Evolutionary conservation across 2,888 invertebrate genomes (phyloP).

Genomic region (Protophormia terraenovae): DNA sequence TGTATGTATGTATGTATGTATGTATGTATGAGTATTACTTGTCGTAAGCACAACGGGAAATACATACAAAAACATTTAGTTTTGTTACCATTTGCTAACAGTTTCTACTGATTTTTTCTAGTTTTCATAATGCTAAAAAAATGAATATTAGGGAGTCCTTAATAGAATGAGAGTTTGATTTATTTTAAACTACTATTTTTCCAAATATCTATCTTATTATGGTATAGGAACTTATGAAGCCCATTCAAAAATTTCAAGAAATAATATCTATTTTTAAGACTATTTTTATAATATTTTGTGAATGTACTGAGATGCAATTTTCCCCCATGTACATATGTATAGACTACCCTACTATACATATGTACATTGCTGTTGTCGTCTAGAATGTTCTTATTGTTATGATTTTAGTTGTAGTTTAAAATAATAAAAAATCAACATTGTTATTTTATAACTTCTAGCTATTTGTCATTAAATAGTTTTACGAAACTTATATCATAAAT

Average conservation of each 20-base stretch:
- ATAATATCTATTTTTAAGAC: too few relatives aligned
- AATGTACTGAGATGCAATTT: too few relatives aligned
- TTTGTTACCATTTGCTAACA: background rate
- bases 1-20: too few relatives aligned
- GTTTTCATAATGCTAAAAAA: background rate
- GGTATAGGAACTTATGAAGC: too few relatives aligned
- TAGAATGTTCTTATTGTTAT: background rate
- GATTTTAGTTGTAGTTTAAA: background rate
- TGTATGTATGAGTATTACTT: too few relatives aligned
- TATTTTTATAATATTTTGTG: too few relatives aligned
- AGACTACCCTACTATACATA: background rate
- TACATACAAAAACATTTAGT: slow-evolving; percentile 11
- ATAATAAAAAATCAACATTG: slow-evolving; percentile 56
- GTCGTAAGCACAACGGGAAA: slow-evolving; percentile 6
- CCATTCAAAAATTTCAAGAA: too few relatives aligned
- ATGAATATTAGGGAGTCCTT: background rate
- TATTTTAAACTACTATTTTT: too few relatives aligned
- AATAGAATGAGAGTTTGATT: too few relatives aligned
- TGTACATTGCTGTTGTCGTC: background rate
- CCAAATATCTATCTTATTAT: too few relatives aligned
- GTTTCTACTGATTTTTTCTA: background rate
- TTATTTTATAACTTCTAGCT: slow-evolving; percentile 56
- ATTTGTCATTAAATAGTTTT: slow-evolving; percentile 40
- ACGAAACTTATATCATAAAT: background rate
- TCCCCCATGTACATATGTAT: too few relatives aligned